Percentiles rank a stretch among this genome's conserved stretches.
phyloP scores from a whole-genome alignment of 35 echinoderm and acorn worm species.

The Heliocidaris erythrogramma region DNA sequence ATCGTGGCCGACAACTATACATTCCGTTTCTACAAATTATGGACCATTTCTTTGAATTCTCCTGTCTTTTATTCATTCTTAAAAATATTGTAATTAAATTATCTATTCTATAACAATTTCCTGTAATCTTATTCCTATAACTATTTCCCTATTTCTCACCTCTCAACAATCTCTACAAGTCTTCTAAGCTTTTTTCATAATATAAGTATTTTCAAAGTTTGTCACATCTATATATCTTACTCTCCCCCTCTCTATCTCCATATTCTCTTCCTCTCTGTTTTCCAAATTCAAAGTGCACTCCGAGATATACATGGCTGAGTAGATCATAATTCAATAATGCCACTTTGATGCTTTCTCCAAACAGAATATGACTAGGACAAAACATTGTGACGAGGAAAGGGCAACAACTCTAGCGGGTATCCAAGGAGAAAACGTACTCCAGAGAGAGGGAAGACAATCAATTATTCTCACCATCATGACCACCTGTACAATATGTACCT shows the following conservation, averaged over 20 bases:
- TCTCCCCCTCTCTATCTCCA: not conserved
- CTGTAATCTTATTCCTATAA: not conserved
- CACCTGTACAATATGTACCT: conserved; percentile 30
- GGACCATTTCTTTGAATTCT: not conserved
- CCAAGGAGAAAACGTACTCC: conserved; percentile 7
- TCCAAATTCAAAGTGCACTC: not conserved
- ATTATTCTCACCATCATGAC: conserved; percentile 13
- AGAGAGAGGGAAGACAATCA: conserved; percentile 17
- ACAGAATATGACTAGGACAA: not conserved
- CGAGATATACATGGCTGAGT: not conserved
- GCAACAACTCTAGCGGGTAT: not conserved
- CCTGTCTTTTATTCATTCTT: not conserved
- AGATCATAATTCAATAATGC: conserved; percentile 39
- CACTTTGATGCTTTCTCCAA: conserved; percentile 19
- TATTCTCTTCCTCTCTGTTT: not conserved
- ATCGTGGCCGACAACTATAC: not conserved
- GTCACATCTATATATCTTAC: no score
- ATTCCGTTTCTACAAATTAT: not conserved
- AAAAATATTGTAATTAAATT: not conserved
- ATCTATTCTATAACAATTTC: not conserved
- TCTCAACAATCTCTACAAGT: not conserved
- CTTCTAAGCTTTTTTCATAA: not conserved
- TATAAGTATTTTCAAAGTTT: not conserved
- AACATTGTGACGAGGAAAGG: conserved; percentile 35
- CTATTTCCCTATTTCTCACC: not conserved